phyloP scores from a whole-genome alignment of 2,113 vertebrate species.

The Chelonoidis abingdonii region DNA sequence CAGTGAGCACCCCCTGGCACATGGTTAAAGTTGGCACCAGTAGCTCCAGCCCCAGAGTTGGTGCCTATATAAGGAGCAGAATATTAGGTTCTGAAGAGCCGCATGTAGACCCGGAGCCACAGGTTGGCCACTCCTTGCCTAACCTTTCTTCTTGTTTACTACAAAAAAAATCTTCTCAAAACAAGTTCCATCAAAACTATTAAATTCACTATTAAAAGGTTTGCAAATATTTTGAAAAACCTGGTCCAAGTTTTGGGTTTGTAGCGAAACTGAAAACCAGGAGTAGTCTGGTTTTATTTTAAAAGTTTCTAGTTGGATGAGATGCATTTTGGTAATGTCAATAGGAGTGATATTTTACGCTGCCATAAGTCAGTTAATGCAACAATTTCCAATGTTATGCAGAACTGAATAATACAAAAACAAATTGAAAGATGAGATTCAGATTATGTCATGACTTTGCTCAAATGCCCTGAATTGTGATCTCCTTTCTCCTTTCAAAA shows the following conservation, averaged over 20 bases:
- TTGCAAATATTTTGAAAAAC: not conserved
- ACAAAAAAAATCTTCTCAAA: not conserved
- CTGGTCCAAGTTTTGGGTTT: not conserved
- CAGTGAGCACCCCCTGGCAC: too few species aligned
- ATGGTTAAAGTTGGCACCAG: too few species aligned
- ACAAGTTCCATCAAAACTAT: not conserved
- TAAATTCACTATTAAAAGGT: not conserved
- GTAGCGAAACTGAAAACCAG: not conserved
- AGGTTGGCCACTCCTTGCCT: not conserved
- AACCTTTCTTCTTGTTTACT: not conserved
- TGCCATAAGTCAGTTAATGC: not conserved
- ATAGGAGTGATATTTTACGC: not conserved
- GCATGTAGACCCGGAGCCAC: too few species aligned
- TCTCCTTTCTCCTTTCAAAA: constrained; percentile 29
- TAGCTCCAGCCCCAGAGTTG: too few species aligned
- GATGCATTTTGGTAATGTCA: not conserved
- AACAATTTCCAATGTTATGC: not conserved
- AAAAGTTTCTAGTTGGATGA: not conserved
- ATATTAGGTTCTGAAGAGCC: too few species aligned
- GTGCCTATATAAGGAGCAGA: too few species aligned
- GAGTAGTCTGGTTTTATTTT: not conserved
- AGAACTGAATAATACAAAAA: not conserved
- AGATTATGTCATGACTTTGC: constrained; percentile 54
- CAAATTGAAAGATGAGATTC: not conserved
- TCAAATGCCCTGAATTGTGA: constrained; percentile 1